These are phyloP conservation scores for Chymomyza procnemis DNA, from an alignment of 2,888 invertebrate species.

Conservation along the genomic window DNA sequence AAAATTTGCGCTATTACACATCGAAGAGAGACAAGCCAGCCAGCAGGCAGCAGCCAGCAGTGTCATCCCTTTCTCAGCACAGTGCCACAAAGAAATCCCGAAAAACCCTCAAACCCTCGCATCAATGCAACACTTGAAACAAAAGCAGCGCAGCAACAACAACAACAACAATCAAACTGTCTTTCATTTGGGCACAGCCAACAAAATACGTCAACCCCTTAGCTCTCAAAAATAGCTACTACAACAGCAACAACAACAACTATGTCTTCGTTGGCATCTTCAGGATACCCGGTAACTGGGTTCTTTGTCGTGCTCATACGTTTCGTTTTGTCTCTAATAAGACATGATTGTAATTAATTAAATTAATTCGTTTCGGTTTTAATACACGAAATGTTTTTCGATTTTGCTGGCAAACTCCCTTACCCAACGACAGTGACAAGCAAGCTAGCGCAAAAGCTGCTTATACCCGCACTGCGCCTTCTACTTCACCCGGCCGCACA, in stretches of 20 bases:
- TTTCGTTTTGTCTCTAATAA: constrained; percentile 76
- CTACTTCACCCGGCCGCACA: neutral
- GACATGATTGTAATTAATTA: constrained; percentile 79
- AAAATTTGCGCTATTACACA: constrained; percentile 58
- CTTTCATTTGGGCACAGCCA: constrained; percentile 8
- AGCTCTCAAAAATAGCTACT: constrained; percentile 14
- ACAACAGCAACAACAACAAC: constrained; percentile 16
- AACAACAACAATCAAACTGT: constrained; percentile 29
- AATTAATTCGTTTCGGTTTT: constrained; percentile 79
- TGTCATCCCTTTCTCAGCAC: neutral
- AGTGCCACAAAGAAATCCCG: neutral
- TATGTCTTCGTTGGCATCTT: constrained; percentile 35
- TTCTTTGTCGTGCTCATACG: neutral
- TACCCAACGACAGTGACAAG: constrained; percentile 6
- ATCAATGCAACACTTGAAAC: constrained; percentile 59
- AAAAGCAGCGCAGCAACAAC: constrained; percentile 41
- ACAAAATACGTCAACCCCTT: neutral
- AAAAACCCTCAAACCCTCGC: neutral
- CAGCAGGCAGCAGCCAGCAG: neutral
- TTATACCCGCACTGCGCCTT: neutral
- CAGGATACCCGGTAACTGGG: constrained; percentile 35
- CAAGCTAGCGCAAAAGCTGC: neutral
- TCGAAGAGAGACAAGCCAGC: constrained; percentile 14
- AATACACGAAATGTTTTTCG: constrained; percentile 76
- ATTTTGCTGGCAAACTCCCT: constrained; percentile 61